Base-by-base conservation (phyloP, 2,113 vertebrate genomes). In the Festucalex cinctus region DNA sequence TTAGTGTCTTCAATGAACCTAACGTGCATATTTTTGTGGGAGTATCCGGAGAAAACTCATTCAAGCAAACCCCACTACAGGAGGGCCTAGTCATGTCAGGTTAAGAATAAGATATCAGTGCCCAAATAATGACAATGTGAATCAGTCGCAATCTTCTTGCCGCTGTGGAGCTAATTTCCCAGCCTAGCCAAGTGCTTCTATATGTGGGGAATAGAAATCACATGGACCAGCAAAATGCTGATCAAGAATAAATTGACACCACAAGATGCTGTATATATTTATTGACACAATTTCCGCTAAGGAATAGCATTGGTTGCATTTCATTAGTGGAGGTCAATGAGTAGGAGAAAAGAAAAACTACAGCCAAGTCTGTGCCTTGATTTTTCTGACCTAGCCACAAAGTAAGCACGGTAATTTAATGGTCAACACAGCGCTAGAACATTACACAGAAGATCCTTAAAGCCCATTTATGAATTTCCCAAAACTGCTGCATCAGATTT, bases 261-360 rank as follows among this genome's bases (percentile, higher is more conserved):
- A 75, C 71, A 62, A 76, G 75, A 71, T 72, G 76, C 83, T 78
- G 82, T 71, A 69, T 70, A 35, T 79, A 83, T 87, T 88, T 86
- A 86, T 86, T 84, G 64, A 81, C 78, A 80, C 83, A 69, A 78
- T 84, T 85, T 86, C 77, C 78, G 81, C 74, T 24, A 13, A 74
- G 69, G 73, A 75, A 81, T 72, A 60, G 54, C 65, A 60, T 76
- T 41, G 63, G 64, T 71, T 69, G 63, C 60, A 69, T 84, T 64
- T 63, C 60, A 51, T 62, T 57, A 32, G 43, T 63, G 77, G 79
- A 69, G 75, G 72, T 76, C 41, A 66, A 54, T 81, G 72, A 66
- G 67, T 83, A 70, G 24, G 68, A 69, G 36, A 66, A 53, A 63
- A 69, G 67, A 80, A 60, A 62, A 72, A 67, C 64, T 53, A 56